Percentiles rank a stretch among this genome's conserved stretches.
Conservation (phyloP, 1,140 invertebrate species). For the Macrostomum lignano region DNA sequence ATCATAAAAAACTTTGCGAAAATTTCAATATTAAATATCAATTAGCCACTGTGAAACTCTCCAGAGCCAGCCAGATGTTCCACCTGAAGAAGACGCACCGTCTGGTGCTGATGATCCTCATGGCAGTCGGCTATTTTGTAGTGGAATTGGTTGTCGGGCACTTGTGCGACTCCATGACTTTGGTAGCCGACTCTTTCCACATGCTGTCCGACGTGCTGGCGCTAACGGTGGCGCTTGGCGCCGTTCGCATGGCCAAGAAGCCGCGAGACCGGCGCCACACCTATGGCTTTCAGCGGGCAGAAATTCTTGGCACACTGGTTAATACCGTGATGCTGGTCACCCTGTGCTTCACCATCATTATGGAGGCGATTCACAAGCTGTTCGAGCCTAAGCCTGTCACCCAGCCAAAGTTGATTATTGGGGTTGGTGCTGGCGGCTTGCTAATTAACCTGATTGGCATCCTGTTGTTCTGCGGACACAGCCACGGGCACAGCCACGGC, state of each 20-base stretch:
- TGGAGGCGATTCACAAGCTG: constrained; percentile 28
- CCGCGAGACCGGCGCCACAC: constrained; percentile 24
- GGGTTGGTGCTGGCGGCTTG: constrained; percentile 30
- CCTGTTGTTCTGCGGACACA: constrained; percentile 27
- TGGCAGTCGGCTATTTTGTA: constrained; percentile 30
- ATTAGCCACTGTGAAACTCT: too few relatives aligned
- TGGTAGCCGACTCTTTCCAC: constrained; percentile 33
- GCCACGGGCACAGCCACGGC: constrained; percentile 12
- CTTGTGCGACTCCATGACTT: constrained; percentile 31
- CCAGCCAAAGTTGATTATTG: constrained; percentile 27
- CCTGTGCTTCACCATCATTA: constrained; percentile 32
- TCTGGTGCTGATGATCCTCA: constrained; percentile 38
- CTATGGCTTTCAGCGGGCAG: constrained; percentile 33
- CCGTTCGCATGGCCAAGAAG: constrained; percentile 10
- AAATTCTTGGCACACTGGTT: constrained; percentile 33
- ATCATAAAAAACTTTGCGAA: too few relatives aligned
- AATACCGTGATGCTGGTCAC: constrained; percentile 34
- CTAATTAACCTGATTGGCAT: constrained; percentile 32
- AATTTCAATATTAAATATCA: too few relatives aligned
- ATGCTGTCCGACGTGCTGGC: constrained; percentile 33
- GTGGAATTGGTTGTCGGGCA: constrained; percentile 33
- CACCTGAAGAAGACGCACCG: too few relatives aligned
- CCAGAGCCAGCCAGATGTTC: too few relatives aligned
- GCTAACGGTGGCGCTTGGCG: constrained; percentile 27
- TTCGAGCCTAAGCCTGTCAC: constrained; percentile 38